A percentile compares a stretch with the other conserved stretches of the same genome.
Evolutionary conservation across 2,888 invertebrate species (phyloP).

Genomic region (Adelognathus sp.): DNA sequence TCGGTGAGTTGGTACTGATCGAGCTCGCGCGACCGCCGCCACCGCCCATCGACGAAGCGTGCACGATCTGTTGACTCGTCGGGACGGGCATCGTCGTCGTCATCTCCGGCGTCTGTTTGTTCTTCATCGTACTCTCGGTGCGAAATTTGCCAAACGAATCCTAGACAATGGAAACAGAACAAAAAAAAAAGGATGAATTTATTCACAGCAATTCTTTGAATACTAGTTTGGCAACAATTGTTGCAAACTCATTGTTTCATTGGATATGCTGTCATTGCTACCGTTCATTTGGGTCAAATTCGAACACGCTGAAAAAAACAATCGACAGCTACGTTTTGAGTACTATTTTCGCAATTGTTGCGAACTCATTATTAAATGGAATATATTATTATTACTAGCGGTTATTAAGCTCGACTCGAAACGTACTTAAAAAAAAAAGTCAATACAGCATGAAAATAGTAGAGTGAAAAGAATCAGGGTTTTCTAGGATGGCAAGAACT

Average conservation of each 20-base stretch:
- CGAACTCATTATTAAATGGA: too few relatives aligned
- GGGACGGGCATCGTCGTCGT: conserved; percentile 80
- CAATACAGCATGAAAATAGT: too few relatives aligned
- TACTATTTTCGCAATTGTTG: too few relatives aligned
- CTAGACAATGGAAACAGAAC: conserved; percentile 73
- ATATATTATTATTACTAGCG: too few relatives aligned
- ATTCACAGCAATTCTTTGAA: not conserved
- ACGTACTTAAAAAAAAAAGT: too few relatives aligned
- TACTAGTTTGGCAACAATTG: not conserved
- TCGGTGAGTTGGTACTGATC: conserved; percentile 87
- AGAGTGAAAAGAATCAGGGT: too few relatives aligned
- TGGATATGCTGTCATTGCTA: too few relatives aligned
- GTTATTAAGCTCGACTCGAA: too few relatives aligned
- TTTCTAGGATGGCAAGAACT: too few relatives aligned
- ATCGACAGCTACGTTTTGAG: too few relatives aligned
- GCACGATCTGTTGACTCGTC: conserved; percentile 82
- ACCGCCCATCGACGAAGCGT: conserved; percentile 79
- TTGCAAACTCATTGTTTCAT: not conserved
- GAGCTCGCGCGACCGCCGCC: conserved; percentile 82
- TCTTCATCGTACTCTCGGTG: conserved; percentile 83
- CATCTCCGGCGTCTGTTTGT: conserved; percentile 79
- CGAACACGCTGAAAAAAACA: too few relatives aligned
- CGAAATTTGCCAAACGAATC: conserved; percentile 89
- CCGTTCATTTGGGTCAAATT: too few relatives aligned
- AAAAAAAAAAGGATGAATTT: not conserved